Base-by-base conservation (phyloP, 2,888 invertebrate species). In the Eulithis testata region DNA sequence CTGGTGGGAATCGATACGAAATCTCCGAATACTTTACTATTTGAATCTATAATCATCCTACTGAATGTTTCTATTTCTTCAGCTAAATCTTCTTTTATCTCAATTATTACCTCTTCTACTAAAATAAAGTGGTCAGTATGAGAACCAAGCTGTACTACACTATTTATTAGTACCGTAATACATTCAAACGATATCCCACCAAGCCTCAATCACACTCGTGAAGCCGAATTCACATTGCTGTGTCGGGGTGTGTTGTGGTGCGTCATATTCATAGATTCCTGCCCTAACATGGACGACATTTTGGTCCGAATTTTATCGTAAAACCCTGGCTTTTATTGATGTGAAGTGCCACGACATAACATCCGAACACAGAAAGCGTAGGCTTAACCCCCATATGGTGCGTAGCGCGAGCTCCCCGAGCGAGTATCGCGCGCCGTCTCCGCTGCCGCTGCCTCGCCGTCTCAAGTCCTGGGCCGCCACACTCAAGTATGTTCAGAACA, bases 381-480 rank as follows among this genome's bases (percentile, higher is more conserved):
- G 40, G 40, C 40, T 40, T 73, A 69, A 69, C 76, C 75, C 80
- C 78, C 81, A 83, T 82, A 74, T 78, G 74, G 75, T 84, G 74
- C 81, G 79, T 82, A 81, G 78, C 73, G 76, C 76, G 75, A 76
- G 78, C 74, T 76, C 77, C 68, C 75, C 76, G 68, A 70, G 69
- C 72, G 73, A 73, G 75, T 44, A 51, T 66, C 78, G 76, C 53
- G 76, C 76, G 77, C 78, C 74, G 76, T 78, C 80, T 60, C 82
- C 82, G 74, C 78, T 79, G 75, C 80, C 81, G 71, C 80, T 67
- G 60, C 65, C 87, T 65, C 87, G 91, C 69, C 90, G 91, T 71
- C 84, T 88, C 85, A 91, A 91, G 88, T 87, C 82, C 63, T 91
- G 91, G 91, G 85, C 89, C 72, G 89, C 90, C 74, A 86, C 87